Evolutionary conservation across 2,113 vertebrate genomes (phyloP).

Genomic region (Lepidothrix coronata): DNA sequence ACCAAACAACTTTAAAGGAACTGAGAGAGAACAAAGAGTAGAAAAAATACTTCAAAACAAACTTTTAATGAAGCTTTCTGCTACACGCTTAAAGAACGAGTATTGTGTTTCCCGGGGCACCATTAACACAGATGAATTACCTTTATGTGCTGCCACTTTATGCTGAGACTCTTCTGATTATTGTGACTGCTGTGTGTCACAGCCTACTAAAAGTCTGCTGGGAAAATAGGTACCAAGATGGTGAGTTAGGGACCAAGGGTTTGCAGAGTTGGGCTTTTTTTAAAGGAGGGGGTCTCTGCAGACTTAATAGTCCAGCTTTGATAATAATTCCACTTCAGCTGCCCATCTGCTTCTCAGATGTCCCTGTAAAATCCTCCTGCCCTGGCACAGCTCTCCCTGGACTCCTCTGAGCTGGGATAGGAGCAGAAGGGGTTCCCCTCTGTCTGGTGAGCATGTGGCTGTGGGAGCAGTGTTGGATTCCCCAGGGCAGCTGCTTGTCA

Average conservation of each 20-base stretch:
- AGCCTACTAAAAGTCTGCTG: not conserved
- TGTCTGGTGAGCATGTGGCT: not conserved
- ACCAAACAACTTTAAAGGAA: conserved; percentile 12
- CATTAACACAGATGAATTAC: not conserved
- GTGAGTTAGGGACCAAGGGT: not conserved
- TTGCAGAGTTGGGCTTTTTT: not conserved
- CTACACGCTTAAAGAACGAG: not conserved
- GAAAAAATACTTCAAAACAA: conserved; percentile 26
- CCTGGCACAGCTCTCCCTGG: not conserved
- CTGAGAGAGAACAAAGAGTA: conserved; percentile 29
- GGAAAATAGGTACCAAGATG: not conserved
- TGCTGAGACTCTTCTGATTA: not conserved
- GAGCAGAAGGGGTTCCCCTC: not conserved
- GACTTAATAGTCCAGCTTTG: not conserved
- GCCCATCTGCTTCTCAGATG: not conserved
- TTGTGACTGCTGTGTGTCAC: not conserved
- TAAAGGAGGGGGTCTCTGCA: not conserved
- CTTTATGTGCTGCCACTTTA: not conserved
- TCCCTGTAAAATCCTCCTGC: not conserved
- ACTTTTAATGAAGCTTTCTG: conserved; percentile 26
- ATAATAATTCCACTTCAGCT: not conserved
- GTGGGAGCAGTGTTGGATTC: not conserved
- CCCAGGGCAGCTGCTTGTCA: not conserved
- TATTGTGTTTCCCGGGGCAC: not conserved
- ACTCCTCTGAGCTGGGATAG: not conserved